Evolutionary conservation across 2,797 vertebrate species (phyloP).

Genomic region (Nyctibius grandis): DNA sequence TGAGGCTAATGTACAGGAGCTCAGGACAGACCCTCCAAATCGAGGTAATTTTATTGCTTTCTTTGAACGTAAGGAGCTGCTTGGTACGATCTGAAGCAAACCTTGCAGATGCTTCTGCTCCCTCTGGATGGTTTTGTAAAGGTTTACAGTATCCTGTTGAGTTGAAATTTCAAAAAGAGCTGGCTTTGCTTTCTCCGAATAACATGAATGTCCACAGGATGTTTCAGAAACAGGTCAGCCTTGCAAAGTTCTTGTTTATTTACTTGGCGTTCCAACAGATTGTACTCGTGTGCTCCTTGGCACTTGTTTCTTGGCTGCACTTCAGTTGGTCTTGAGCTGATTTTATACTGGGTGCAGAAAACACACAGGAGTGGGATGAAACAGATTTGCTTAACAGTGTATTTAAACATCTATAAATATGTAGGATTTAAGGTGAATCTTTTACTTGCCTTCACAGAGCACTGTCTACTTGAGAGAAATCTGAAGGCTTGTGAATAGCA

Average conservation of each 20-base stretch:
- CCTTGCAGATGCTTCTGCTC: background rate
- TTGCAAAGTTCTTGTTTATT: background rate
- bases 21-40: background rate
- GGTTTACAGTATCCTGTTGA: background rate
- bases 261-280: background rate
- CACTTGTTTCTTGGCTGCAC: background rate
- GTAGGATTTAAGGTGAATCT: background rate
- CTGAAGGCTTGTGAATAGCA: background rate
- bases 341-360: background rate
- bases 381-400: background rate
- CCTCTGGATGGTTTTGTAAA: background rate
- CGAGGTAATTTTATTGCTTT: background rate
- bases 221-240: background rate
- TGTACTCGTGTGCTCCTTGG: background rate
- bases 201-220: background rate
- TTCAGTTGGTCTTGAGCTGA: background rate
- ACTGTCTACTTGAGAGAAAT: background rate
- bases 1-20: background rate
- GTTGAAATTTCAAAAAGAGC: background rate
- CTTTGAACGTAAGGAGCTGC: background rate
- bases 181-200: background rate
- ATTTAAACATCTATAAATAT: background rate
- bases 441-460: background rate
- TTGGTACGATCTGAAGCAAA: background rate
- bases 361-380: background rate